These are phyloP conservation scores for Caradrina kadenii DNA, from an alignment of 2,888 invertebrate species.

Conservation along the genomic window DNA sequence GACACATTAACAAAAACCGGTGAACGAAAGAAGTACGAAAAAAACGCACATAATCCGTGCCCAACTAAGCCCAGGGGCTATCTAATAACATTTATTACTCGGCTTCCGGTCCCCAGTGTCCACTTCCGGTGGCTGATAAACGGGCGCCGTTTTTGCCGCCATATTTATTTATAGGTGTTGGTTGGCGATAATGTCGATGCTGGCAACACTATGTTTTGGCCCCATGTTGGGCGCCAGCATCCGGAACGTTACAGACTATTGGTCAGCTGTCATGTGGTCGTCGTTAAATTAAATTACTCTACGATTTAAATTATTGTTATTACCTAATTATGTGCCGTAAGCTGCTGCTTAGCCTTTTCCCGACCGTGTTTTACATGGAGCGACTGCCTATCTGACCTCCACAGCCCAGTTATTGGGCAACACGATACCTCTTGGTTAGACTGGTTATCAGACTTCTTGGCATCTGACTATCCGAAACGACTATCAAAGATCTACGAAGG, in stretches of 20 bases:
- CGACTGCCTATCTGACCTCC: no score
- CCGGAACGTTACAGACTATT: slow-evolving; percentile 66
- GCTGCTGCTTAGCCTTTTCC: no score
- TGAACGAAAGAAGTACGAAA: slow-evolving; percentile 83
- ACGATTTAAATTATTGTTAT: slow-evolving; percentile 29
- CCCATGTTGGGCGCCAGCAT: slow-evolving; percentile 60
- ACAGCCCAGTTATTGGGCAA: no score
- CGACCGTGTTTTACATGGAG: no score
- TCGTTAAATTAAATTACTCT: slow-evolving; percentile 62
- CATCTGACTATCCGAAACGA: no score
- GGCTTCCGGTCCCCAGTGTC: slow-evolving; percentile 87
- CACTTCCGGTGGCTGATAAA: slow-evolving; percentile 90
- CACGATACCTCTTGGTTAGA: no score
- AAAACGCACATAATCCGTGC: slow-evolving; percentile 80
- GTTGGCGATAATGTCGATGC: slow-evolving; percentile 85
- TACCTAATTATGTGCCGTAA: neutral
- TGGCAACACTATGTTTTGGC: slow-evolving; percentile 80
- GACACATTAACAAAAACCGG: slow-evolving; percentile 89
- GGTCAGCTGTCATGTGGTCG: slow-evolving; percentile 45
- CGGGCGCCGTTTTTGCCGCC: slow-evolving; percentile 89
- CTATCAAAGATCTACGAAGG: no score
- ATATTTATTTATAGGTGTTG: slow-evolving; percentile 90
- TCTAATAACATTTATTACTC: slow-evolving; percentile 91
- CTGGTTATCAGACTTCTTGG: no score
- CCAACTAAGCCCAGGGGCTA: slow-evolving; percentile 89